Evolutionary conservation across 2,113 vertebrate species (phyloP).

Genomic region (Rhinolophus sinicus): DNA sequence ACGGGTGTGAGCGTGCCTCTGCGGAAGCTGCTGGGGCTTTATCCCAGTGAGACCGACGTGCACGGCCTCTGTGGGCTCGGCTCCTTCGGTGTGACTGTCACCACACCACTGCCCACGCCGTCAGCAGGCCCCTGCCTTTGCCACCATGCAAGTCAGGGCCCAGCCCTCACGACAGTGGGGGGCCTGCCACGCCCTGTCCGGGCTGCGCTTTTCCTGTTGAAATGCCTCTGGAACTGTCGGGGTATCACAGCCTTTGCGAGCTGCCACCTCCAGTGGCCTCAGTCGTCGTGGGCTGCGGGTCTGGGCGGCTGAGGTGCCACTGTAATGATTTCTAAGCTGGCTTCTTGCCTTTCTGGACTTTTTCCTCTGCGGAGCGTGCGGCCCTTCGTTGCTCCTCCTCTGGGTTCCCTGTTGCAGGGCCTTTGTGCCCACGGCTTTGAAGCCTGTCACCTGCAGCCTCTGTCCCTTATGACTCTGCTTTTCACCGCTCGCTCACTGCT

Average conservation of each 20-base stretch:
- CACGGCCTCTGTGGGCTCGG: accelerated
- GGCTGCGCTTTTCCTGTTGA: too few species aligned
- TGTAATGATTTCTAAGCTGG: accelerated
- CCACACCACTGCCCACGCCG: background rate
- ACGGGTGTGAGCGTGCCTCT: accelerated
- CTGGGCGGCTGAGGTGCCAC: accelerated
- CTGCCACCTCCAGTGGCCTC: background rate
- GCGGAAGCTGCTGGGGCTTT: too few species aligned
- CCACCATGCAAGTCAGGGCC: background rate
- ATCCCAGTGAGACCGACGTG: background rate
- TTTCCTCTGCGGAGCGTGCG: background rate
- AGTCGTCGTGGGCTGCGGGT: accelerated
- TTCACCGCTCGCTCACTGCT: too few species aligned
- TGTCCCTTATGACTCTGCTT: background rate
- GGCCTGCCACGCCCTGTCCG: background rate
- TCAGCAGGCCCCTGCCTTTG: background rate
- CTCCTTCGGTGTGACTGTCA: background rate
- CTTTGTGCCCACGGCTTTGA: accelerated
- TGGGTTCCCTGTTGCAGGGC: background rate
- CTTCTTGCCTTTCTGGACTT: background rate
- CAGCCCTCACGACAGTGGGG: too few species aligned
- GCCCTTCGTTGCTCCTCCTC: accelerated
- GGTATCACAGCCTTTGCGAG: background rate
- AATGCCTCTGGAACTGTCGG: accelerated
- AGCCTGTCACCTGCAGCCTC: accelerated